phyloP scores from a whole-genome alignment of 2,113 vertebrate genomes.

The Paratilapia polleni region DNA sequence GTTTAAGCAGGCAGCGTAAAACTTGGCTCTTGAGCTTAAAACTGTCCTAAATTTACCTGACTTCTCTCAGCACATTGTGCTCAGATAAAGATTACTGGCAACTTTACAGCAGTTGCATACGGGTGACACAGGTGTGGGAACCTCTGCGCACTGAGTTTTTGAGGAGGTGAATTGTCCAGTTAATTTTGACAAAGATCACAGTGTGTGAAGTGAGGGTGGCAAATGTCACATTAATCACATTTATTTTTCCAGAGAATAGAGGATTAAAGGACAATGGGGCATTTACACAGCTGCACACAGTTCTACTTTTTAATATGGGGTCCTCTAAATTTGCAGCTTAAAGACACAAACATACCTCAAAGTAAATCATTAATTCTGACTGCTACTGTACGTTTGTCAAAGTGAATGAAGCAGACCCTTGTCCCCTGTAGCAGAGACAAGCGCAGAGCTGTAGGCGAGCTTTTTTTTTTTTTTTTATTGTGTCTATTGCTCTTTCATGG shows the following conservation, averaged over 20 bases:
- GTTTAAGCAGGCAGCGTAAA: neutral
- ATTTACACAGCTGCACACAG: neutral
- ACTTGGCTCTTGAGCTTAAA: neutral
- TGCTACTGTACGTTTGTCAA: slow-evolving; percentile 54
- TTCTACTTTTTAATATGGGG: neutral
- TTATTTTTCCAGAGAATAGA: neutral
- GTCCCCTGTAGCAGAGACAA: slow-evolving; percentile 42
- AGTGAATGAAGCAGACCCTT: slow-evolving; percentile 58
- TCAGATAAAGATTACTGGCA: neutral
- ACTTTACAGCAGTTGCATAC: neutral
- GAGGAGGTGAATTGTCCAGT: neutral
- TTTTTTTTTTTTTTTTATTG: slow-evolving; percentile 71
- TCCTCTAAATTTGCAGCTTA: neutral
- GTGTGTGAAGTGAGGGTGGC: neutral
- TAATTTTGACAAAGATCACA: neutral
- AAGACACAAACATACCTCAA: neutral
- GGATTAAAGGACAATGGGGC: neutral
- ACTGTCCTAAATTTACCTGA: neutral
- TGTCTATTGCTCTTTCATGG: slow-evolving; percentile 73
- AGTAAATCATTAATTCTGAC: slow-evolving; percentile 61
- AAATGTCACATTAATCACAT: neutral
- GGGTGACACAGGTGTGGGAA: slow-evolving; percentile 12
- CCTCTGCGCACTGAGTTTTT: neutral
- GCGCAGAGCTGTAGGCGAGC: slow-evolving; percentile 46
- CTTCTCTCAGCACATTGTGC: neutral